These are phyloP conservation scores for Leuciscus idus DNA, from an alignment of 2,113 vertebrate species.

Conservation along the genomic window DNA sequence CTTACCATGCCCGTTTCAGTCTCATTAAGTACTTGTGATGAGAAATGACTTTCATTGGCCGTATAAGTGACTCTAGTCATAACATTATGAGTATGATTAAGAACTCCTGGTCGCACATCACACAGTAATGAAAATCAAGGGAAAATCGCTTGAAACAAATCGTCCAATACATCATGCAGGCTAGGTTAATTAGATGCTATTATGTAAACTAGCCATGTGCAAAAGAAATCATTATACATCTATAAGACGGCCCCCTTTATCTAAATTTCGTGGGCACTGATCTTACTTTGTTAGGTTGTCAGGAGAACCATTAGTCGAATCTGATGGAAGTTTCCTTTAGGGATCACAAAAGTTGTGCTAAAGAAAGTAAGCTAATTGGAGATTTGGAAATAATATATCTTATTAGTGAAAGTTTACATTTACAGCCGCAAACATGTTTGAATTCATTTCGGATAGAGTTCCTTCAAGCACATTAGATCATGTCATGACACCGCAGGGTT, in stretches of 20 bases:
- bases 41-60: conserved; percentile 63
- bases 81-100: conserved; percentile 72
- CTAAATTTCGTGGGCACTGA: conserved; percentile 56
- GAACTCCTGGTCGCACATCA: conserved; percentile 63
- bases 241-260: conserved; percentile 55
- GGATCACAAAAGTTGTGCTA: conserved; percentile 32
- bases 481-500: conserved; percentile 15
- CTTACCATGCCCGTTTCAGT: conserved; percentile 51
- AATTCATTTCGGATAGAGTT: conserved; percentile 10
- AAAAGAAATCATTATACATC: conserved; percentile 62
- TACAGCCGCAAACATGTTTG: neutral
- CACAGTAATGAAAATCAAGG: conserved; percentile 59
- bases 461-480: neutral
- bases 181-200: conserved; percentile 69
- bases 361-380: conserved; percentile 13
- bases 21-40: conserved; percentile 61
- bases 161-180: conserved; percentile 66
- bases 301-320: conserved; percentile 50
- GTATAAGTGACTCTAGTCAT: conserved; percentile 65
- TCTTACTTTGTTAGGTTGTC: conserved; percentile 59
- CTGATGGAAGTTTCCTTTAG: conserved; percentile 38
- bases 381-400: neutral
- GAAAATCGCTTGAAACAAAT: conserved; percentile 64
- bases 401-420: neutral
- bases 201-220: conserved; percentile 69